Conservation (phyloP, 1,140 invertebrate genomes). For the Vollenhovia emeryi region DNA sequence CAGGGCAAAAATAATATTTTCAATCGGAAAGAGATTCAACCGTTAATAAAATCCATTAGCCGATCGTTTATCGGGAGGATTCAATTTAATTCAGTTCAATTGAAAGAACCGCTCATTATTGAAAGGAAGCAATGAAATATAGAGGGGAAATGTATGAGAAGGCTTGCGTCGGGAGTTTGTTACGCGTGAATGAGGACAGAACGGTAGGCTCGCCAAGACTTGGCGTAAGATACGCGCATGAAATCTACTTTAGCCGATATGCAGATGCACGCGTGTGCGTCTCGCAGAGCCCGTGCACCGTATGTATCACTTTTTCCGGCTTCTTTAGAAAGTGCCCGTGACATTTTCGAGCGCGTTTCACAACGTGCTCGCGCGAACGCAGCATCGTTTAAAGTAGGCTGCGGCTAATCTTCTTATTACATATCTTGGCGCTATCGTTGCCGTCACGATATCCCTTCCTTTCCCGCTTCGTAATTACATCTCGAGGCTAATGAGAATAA, state of each 20-base stretch:
- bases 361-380: background rate
- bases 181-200: background rate
- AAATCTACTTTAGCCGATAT: conserved; percentile 22
- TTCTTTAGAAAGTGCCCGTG: conserved; percentile 64
- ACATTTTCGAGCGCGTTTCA: conserved; percentile 62
- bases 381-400: conserved; percentile 37
- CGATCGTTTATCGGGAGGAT: background rate
- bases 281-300: background rate
- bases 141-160: background rate
- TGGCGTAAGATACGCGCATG: background rate
- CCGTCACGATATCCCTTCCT: conserved; percentile 1
- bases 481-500: background rate
- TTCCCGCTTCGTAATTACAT: conserved; percentile 11
- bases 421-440: background rate
- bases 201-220: background rate
- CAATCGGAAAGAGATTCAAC: background rate
- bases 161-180: background rate
- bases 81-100: conserved; percentile 17
- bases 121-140: background rate
- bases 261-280: background rate
- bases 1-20: background rate
- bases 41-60: conserved; percentile 29
- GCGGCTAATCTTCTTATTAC: conserved; percentile 47
- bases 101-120: background rate
- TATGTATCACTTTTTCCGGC: conserved; percentile 57